Evolutionary conservation across 1,140 invertebrate species (phyloP).

Genomic region (Rhagoletis pomonella): DNA sequence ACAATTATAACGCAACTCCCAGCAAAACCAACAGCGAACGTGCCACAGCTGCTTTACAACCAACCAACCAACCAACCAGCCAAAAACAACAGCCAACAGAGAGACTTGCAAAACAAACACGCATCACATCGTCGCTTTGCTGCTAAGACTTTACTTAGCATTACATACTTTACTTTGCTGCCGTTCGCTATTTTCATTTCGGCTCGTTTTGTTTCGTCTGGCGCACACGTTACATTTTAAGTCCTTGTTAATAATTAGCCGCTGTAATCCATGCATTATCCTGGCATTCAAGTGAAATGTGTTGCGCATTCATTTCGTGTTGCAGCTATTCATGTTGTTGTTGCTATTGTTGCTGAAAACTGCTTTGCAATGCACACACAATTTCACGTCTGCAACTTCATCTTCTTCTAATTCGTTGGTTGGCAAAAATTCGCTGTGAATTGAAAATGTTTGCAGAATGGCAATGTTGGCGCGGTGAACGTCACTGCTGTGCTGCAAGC

Average conservation of each 20-base stretch:
- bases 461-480: neutral
- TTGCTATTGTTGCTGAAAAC: conserved; percentile 13
- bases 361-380: neutral
- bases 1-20: neutral
- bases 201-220: neutral
- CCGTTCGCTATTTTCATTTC: neutral
- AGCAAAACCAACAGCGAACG: neutral
- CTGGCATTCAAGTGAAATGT: conserved; percentile 52
- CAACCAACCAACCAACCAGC: neutral
- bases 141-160: too few species aligned
- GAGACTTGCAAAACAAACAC: conserved; percentile 32
- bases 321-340: neutral
- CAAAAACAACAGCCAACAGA: neutral
- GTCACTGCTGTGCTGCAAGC: too few species aligned
- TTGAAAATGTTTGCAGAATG: neutral
- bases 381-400: too few species aligned
- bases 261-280: conserved; percentile 56
- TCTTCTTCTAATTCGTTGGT: conserved; percentile 7
- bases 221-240: conserved; percentile 55
- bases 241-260: conserved; percentile 56
- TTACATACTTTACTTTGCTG: neutral
- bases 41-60: conserved; percentile 5
- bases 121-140: neutral
- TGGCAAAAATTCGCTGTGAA: neutral
- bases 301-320: conserved; percentile 46